These are phyloP conservation scores for Pedetes capensis DNA, from an alignment of 2,113 vertebrate genomes.

Conservation along the genomic window DNA sequence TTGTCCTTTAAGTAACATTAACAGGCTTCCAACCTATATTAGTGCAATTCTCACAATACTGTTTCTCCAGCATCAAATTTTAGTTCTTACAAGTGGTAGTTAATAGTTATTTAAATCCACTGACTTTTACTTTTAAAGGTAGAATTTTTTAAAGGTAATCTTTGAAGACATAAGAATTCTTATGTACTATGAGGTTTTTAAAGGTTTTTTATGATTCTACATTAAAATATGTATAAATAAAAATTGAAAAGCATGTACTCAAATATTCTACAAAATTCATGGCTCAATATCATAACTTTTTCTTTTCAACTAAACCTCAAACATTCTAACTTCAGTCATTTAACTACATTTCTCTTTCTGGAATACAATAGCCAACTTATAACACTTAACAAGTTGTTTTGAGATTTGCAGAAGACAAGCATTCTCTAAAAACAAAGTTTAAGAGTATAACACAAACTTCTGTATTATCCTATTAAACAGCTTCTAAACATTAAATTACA, in stretches of 20 bases:
- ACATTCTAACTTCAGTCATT: slow-evolving; percentile 27
- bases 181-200: background rate
- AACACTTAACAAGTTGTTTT: background rate
- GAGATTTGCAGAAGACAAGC: background rate
- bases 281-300: background rate
- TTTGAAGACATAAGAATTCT: background rate
- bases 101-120: slow-evolving; percentile 15
- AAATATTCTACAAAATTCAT: slow-evolving; percentile 30
- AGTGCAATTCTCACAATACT: slow-evolving; percentile 8
- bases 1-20: slow-evolving; percentile 44
- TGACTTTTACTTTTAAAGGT: background rate
- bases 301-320: slow-evolving; percentile 21
- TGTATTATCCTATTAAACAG: slow-evolving; percentile 14
- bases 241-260: background rate
- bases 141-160: background rate
- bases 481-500: slow-evolving; percentile 8
- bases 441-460: slow-evolving; percentile 24
- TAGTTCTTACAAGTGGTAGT: slow-evolving; percentile 17
- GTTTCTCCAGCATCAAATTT: slow-evolving; percentile 24
- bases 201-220: background rate
- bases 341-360: slow-evolving; percentile 8
- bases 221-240: background rate
- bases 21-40: background rate
- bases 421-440: slow-evolving; percentile 16
- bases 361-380: slow-evolving; percentile 18